Conservation (phyloP, 2,888 invertebrate genomes). For the Leucozona laternaria region DNA sequence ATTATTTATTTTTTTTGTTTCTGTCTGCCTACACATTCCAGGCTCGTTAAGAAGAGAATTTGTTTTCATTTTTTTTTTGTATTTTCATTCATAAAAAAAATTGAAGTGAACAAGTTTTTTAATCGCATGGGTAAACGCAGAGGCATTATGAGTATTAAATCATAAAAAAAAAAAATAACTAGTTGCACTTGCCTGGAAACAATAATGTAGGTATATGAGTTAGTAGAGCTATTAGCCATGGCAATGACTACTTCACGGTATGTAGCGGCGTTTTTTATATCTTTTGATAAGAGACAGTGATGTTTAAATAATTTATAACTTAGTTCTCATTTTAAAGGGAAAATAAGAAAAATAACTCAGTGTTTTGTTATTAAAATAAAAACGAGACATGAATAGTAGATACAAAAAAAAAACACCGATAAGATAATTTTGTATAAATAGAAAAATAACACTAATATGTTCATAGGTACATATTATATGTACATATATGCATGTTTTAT, state of each 20-base stretch:
- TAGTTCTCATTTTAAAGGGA: not conserved
- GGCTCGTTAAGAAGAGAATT: not conserved
- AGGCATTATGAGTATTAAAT: not conserved
- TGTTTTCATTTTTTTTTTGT: not conserved
- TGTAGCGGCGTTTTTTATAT: not conserved
- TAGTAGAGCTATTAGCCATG: slow-evolving; percentile 23
- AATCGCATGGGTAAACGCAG: slow-evolving; percentile 5
- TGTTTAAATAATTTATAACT: not conserved
- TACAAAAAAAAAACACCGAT: not conserved
- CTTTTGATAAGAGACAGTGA: not conserved
- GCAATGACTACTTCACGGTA: slow-evolving; percentile 4
- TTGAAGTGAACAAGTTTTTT: slow-evolving; percentile 8
- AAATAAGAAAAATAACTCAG: not conserved
- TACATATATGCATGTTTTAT: no score
- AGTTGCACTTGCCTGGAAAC: slow-evolving; percentile 1
- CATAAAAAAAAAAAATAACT: not conserved
- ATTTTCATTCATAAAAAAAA: slow-evolving; percentile 54
- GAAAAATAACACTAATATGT: not conserved
- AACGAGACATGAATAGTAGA: not conserved
- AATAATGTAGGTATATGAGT: slow-evolving; percentile 11
- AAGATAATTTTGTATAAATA: not conserved
- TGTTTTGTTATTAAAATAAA: not conserved
- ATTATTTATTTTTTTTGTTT: not conserved
- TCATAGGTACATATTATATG: no score
- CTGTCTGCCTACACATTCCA: not conserved